Evolutionary conservation across 1,140 invertebrate species (phyloP), one percentile per base, ranked within the genome.

Genomic region (Drosophila asahinai): DNA sequence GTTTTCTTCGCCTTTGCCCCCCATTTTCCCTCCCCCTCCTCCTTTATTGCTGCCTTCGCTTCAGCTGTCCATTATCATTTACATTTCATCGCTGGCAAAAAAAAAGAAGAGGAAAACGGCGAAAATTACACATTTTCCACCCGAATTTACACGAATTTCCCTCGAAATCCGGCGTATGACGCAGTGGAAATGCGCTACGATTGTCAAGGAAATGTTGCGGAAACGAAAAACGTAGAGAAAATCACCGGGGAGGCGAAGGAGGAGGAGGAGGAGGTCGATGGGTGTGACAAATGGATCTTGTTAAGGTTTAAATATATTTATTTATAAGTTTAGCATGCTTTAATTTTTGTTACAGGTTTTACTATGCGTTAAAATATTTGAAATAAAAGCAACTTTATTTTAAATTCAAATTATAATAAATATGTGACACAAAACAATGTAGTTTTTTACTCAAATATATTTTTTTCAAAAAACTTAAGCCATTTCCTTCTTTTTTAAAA

Each of bases 141-240:
- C 40, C 65, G 65, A 55, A 70, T 65, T 60, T 62, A 67, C 59
- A 48, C 36, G 38, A 70, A 33, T 55, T 58, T 58, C 19, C 17
- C 38, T 43, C n/a, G 45, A 30, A 58, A 33, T 58, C 42, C 55
- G 48, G 38, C 54, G 38, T 65, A 65, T 84, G 82, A 84, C 82
- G 82, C 81, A 84, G 77, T 84, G 60, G 14, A 67, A 63, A 77
- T 79, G 27, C 43, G 40, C 79, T 54, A 64, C 59, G 42, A 42
- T 45, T 55, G 43, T 59, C 47, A 62, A 67, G 36, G 52, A 51
- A 63, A 80, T 68, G 43, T 64, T 7, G 38, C 54, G 43, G 17
- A 64, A 65, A 65, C 33, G 47, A 6, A 27, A 43, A 61, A 17
- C 17, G 40, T 45, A 22, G 19, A n/a, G 27, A 43, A 60, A 64